These are phyloP conservation scores for Martes martes DNA, from an alignment of 2,113 vertebrate species.

Conservation along the genomic window DNA sequence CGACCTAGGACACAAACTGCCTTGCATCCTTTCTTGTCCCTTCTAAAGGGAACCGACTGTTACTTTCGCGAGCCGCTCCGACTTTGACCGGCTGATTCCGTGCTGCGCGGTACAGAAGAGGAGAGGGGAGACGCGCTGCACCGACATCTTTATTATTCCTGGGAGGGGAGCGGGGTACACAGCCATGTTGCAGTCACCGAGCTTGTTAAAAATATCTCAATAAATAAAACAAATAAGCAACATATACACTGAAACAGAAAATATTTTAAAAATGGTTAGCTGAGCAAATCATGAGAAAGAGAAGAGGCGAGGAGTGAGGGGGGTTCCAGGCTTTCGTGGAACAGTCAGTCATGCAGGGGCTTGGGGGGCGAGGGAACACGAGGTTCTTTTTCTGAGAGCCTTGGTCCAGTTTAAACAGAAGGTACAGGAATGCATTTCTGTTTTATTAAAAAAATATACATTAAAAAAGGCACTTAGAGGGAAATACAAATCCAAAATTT, in stretches of 20 bases:
- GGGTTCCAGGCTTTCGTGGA: slow-evolving; percentile 73
- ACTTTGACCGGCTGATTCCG: accelerated
- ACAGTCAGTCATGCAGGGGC: slow-evolving; percentile 52
- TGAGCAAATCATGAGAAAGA: slow-evolving; percentile 55
- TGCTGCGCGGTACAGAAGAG: not conserved
- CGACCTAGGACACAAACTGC: accelerated
- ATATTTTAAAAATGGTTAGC: slow-evolving; percentile 13
- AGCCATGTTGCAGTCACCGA: slow-evolving; percentile 75
- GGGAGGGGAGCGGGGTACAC: slow-evolving; percentile 77
- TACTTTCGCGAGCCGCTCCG: accelerated
- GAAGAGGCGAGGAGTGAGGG: not conserved
- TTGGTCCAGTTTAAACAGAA: slow-evolving; percentile 79
- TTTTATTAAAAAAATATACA: slow-evolving; percentile 69
- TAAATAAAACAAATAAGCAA: slow-evolving; percentile 94
- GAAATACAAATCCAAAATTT: slow-evolving; percentile 64
- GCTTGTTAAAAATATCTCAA: slow-evolving; percentile 92
- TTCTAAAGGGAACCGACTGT: accelerated
- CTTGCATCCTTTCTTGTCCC: not conserved
- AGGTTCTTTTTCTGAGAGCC: slow-evolving; percentile 65
- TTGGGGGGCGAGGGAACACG: not conserved
- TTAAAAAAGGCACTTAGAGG: slow-evolving; percentile 63
- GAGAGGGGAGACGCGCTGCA: slow-evolving; percentile 45
- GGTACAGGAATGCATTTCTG: slow-evolving; percentile 70
- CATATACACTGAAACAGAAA: slow-evolving; percentile 89
- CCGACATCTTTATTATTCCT: slow-evolving; percentile 78